Percentiles rank a stretch among this genome's conserved stretches.
phyloP scores from a whole-genome alignment of 1,140 invertebrate species.

The Asobara japonica region DNA sequence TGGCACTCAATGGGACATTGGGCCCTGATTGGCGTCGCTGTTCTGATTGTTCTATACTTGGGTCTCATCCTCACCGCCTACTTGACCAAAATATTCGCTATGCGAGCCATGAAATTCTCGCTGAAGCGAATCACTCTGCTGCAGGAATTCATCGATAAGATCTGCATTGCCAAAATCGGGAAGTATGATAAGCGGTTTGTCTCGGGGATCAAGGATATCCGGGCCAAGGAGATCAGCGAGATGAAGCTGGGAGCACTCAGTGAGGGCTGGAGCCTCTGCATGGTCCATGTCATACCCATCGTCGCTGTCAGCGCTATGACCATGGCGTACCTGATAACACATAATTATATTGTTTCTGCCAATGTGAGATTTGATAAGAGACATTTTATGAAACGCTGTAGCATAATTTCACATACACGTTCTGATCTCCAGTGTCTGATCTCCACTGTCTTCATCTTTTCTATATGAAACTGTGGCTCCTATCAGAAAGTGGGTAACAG shows the following conservation, averaged over 20 bases:
- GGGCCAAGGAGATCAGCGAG: conserved; percentile 41
- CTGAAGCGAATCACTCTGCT: conserved; percentile 36
- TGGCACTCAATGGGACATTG: conserved; percentile 41
- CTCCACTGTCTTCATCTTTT: too few species aligned
- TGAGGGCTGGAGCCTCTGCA: conserved; percentile 44
- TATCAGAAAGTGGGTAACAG: too few species aligned
- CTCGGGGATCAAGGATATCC: conserved; percentile 17
- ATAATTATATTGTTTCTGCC: conserved; percentile 26
- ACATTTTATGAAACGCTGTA: background rate
- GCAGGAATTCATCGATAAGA: conserved; percentile 44
- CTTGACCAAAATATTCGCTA: conserved; percentile 40
- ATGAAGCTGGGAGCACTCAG: conserved; percentile 42
- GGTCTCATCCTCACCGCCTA: conserved; percentile 38
- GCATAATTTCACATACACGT: too few species aligned
- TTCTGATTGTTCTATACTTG: conserved; percentile 36
- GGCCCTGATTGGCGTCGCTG: conserved; percentile 39
- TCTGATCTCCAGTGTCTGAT: too few species aligned
- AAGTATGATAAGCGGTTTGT: conserved; percentile 42
- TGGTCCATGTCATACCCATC: conserved; percentile 46
- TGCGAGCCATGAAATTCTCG: conserved; percentile 38
- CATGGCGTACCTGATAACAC: conserved; percentile 36
- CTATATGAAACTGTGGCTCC: too few species aligned
- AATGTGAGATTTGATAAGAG: conserved; percentile 27
- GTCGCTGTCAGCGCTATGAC: conserved; percentile 37
- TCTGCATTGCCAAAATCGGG: conserved; percentile 43